Base-by-base conservation (phyloP, 2,888 invertebrate species). In the Ceriagrion tenellum region DNA sequence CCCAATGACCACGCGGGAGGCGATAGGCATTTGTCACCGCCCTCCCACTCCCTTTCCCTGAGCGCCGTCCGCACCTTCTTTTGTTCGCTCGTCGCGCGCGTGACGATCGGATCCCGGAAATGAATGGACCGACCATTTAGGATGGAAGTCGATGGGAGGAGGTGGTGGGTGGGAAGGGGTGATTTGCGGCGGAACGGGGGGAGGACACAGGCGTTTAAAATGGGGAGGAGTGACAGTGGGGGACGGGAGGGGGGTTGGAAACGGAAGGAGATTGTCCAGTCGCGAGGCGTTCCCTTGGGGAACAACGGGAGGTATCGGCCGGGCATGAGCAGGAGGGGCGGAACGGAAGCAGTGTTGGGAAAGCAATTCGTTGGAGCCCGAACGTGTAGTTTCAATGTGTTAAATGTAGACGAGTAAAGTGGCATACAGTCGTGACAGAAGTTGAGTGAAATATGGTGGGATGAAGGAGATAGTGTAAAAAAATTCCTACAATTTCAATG, bases 71-170 rank as follows among this genome's bases (percentile, higher is more conserved):
- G 18, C 81, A 13, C 74, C 81, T 35, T 81, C 30, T 35, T 81
- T 81, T 81, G 30, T 81, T 30, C 81, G 81, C 30, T 23, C 81
- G 16, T 12, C 81, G 47, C 47, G 8, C n/a, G 81, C 35, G 81
- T 81, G 81, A 81, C 81, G 81, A 81, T 81, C 81, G 35, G 81
- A 81, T 81, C 35, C 81, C 81, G 81, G 81, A 81, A 81, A 81
- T 81, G 81, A 81, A 81, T 81, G 35, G 35, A 30, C 35, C 35
- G 81, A 12, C 59, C 59, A 12, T 59, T 69, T 1, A 47, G 69
- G 69, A 69, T 35, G 69, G 26, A n/a, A 26, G 69, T 0, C n/a
- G 69, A 6, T 69, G 26, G 69, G 69, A 2, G 69, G n/a, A 3
- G 26, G 69, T 18, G 8, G 69, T 26, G 26, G n/a, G n/a, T 8